A percentile compares a stretch with the other conserved stretches of the same genome.
These are phyloP conservation scores for Pavo muticus DNA, from an alignment of 2,113 vertebrate species.

Conservation along the genomic window DNA sequence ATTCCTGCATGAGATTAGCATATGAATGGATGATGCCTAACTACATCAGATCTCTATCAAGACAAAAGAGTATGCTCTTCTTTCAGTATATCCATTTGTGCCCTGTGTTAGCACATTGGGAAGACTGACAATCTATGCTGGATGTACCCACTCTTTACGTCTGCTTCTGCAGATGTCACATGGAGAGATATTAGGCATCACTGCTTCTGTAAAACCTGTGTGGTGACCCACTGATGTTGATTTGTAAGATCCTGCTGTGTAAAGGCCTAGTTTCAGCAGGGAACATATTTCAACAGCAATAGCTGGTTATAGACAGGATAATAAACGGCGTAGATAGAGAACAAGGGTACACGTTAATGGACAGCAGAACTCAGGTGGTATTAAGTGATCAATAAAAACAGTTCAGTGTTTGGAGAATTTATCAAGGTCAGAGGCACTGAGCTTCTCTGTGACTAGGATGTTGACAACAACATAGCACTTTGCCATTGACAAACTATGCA, in stretches of 20 bases:
- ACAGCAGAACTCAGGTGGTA: conserved; percentile 69
- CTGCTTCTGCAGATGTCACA: conserved; percentile 72
- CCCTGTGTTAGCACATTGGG: not conserved
- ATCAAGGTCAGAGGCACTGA: conserved; percentile 77
- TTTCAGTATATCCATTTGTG: not conserved
- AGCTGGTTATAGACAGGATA: conserved; percentile 79
- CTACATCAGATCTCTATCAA: not conserved
- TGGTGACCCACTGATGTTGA: conserved; percentile 80
- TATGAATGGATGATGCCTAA: not conserved
- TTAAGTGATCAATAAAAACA: conserved; percentile 80
- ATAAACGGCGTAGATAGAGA: conserved; percentile 77
- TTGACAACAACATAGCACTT: conserved; percentile 42
- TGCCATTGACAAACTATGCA: not conserved
- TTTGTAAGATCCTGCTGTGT: conserved; percentile 80
- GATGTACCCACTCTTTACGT: conserved; percentile 73
- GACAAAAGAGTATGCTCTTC: not conserved
- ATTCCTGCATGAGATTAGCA: not conserved
- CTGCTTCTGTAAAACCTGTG: conserved; percentile 73
- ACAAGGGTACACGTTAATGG: conserved; percentile 73
- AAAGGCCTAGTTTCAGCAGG: conserved; percentile 83
- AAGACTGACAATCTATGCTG: conserved; percentile 49
- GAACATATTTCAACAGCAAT: conserved; percentile 71
- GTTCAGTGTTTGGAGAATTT: conserved; percentile 73
- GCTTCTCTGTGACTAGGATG: conserved; percentile 42
- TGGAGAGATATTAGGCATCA: conserved; percentile 77